Conservation (phyloP, 1,140 invertebrate genomes). For the Goniozus legneri region DNA sequence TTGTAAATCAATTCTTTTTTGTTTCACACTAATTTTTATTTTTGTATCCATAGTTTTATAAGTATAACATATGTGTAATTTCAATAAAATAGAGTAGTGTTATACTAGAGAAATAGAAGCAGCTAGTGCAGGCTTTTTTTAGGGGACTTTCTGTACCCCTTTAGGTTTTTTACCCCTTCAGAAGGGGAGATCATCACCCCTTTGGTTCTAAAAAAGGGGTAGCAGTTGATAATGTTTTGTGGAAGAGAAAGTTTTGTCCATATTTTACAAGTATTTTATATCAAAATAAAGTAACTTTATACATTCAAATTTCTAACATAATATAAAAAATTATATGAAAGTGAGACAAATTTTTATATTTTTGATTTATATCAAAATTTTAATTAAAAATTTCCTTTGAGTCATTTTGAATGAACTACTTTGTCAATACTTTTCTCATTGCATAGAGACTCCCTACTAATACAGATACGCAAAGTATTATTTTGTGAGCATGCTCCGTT, state of each 20-base stretch:
- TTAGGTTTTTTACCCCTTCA: conserved; percentile 28
- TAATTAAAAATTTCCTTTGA: conserved; percentile 2
- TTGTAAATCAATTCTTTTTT: too few relatives aligned
- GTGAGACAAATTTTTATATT: neutral
- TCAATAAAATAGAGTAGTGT: too few relatives aligned
- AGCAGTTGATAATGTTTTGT: conserved; percentile 38
- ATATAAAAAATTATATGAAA: neutral
- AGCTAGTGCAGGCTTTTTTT: too few relatives aligned
- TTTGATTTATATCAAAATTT: neutral
- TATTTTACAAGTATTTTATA: conserved; percentile 1
- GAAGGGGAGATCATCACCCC: conserved; percentile 36
- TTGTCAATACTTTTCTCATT: conserved; percentile 17
- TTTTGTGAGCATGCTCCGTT: conserved; percentile 25
- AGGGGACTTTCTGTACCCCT: too few relatives aligned
- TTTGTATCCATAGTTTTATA: too few relatives aligned
- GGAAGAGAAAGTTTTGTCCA: conserved; percentile 27
- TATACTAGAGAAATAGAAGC: too few relatives aligned
- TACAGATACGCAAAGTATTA: conserved; percentile 27
- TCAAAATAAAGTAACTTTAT: neutral
- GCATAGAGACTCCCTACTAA: conserved; percentile 22
- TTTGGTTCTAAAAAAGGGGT: conserved; percentile 43
- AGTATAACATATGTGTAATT: too few relatives aligned
- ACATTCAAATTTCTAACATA: conserved; percentile 1
- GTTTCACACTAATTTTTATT: too few relatives aligned
- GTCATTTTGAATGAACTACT: conserved; percentile 11